Base-by-base conservation (phyloP, 2,888 invertebrate species). In the Colostygia pectinataria region DNA sequence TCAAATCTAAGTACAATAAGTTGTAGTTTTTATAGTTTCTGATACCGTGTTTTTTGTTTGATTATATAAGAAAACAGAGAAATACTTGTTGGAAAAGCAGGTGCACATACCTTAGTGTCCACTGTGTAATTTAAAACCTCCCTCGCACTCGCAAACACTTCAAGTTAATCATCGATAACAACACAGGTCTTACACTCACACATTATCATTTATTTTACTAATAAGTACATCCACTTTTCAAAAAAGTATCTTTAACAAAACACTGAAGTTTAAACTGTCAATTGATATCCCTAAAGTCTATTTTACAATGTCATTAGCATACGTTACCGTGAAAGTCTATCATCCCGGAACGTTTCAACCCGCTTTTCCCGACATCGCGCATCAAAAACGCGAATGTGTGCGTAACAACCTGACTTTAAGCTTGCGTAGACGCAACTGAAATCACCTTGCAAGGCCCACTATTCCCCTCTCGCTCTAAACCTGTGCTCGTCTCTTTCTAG, bases 371-470 rank as follows among this genome's bases (percentile, higher is more conserved):
- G 64, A 74, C 77, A 78, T 77, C 80, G 80, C 78, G 77, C 66
- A 32, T 46, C 53, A 68, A 70, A 60, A 59, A 59, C 63, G 66
- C 74, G 72, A 74, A 63, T 76, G 80, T 80, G 83, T 83, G 82
- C 70, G 76, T 80, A 70, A 83, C 88, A 84, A 85, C 88, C 85
- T 84, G 83, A 77, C 83, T 70, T 77, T 73, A 71, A 74, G 87
- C 83, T 80, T 85, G 89, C 90, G 89, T 83, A 76, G 77, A 81
- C 84, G 86, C 90, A 86, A 90, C 90, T 90, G 79, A 89, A 87
- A 86, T 89, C 88, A 89, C 90, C 90, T 90, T 90, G 90, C 90
- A 90, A 90, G 90, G 90, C 88, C 89, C 87, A 87, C 81, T 88
- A 72, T 77, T 61, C 48, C 74, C 61, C 64, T 87, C 86, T 81